phyloP scores from a whole-genome alignment of 2,888 invertebrate species.

The Catocala nupta region DNA sequence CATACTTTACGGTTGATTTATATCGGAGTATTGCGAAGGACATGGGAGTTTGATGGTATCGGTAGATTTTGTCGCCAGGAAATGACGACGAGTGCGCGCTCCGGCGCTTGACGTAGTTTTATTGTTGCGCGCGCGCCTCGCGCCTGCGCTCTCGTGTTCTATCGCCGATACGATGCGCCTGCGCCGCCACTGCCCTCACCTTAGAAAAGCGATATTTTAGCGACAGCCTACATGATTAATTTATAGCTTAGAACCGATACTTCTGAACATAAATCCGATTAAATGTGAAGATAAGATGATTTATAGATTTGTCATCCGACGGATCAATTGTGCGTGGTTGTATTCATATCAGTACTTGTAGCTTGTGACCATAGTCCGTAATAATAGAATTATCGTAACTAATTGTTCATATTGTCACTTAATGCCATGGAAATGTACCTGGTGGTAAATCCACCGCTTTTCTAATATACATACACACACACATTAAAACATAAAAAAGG shows the following conservation, averaged over 20 bases:
- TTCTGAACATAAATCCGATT: conserved; percentile 78
- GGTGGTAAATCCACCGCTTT: too few relatives aligned
- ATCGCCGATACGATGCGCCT: conserved; percentile 73
- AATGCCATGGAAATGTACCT: conserved; percentile 7
- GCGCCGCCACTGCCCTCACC: conserved; percentile 69
- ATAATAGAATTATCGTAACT: conserved; percentile 20
- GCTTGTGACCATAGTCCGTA: conserved; percentile 17
- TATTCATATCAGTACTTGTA: conserved; percentile 31
- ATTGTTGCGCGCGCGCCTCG: conserved; percentile 68
- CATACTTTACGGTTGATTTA: conserved; percentile 75
- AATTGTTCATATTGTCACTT: conserved; percentile 23
- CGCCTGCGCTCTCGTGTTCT: conserved; percentile 72
- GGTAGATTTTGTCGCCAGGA: conserved; percentile 83
- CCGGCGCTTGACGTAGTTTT: conserved; percentile 64
- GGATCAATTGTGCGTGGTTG: conserved; percentile 56
- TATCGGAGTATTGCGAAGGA: conserved; percentile 68
- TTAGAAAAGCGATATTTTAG: conserved; percentile 83
- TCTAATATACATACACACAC: too few relatives aligned
- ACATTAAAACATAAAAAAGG: conserved; percentile 43
- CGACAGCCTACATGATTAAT: conserved; percentile 87
- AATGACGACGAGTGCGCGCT: conserved; percentile 70
- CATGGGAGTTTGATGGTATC: conserved; percentile 80
- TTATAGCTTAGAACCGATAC: conserved; percentile 81
- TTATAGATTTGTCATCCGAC: conserved; percentile 70
- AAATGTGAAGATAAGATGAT: conserved; percentile 82